Base-by-base conservation (phyloP, 2,888 invertebrate species). In the Watsonalla binaria region DNA sequence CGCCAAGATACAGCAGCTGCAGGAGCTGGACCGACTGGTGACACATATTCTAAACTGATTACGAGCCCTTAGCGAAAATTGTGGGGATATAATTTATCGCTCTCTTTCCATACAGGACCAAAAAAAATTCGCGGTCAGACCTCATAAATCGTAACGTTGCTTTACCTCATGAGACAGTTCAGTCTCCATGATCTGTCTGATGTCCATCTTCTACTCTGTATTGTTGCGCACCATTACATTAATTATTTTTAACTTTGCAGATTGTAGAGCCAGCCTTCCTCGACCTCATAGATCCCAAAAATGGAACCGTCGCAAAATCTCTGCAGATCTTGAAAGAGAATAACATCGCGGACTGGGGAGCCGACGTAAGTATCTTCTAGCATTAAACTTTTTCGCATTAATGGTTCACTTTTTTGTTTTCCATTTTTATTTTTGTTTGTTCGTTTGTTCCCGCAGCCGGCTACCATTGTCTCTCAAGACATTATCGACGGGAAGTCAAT, bases 301-400 rank as follows among this genome's bases (percentile, higher is more conserved):
- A 62, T 6, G 92, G 94, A 63, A 91, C 92, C 0, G 92, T 94
- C 13, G 77, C 88, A 0, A 88, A 93, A 34, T 92, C 94, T 46
- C 83, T 95, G 4, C 92, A 93, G 56, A 86, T 94, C 6, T 93
- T 97, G 51, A 92, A 92, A 57, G 93, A 94, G 63, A 94, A 95
- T 76, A 94, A 93, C 59, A 94, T 98, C 62, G 95, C 95, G 35
- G 90, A 93, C 52, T 98, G 98, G 98, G 97, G 97, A 11, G 93
- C 94, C 15, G 96, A 97, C 79, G 95, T 95, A 86, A 92, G 92
- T 91, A 51, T 48, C 46, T 42, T 47, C n/a, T 53, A 1, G 9
- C 42, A 4, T 8, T 4, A 37, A 24, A 24, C 24, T 47, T 47
- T 53, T 45, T 37, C 47, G 15, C 33, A 33, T 47, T 47, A 33